Conservation (phyloP, 2,797 vertebrate genomes). For the Urocyon cinereoargenteus region DNA sequence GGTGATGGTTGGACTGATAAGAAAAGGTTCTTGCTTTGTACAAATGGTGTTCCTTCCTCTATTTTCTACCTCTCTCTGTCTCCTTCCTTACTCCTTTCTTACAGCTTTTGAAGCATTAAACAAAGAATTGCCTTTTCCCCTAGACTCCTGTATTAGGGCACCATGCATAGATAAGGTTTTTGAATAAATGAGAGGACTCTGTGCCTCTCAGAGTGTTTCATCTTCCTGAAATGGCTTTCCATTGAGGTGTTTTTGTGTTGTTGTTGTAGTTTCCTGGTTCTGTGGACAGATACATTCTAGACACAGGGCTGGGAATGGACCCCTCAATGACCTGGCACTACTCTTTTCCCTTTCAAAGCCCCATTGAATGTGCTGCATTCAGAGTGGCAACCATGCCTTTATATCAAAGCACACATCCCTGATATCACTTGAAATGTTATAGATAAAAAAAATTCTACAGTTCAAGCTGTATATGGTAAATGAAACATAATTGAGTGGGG, state of each 20-base stretch:
- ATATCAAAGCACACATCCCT: neutral
- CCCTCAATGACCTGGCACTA: neutral
- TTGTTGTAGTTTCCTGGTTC: neutral
- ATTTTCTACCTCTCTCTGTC: neutral
- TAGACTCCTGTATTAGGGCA: neutral
- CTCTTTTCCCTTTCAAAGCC: neutral
- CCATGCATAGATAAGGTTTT: neutral
- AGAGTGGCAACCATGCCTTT: neutral
- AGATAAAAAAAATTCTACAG: neutral
- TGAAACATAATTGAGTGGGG: neutral
- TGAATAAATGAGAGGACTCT: neutral
- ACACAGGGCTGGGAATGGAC: neutral
- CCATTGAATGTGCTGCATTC: neutral
- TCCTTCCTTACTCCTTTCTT: neutral
- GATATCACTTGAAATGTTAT: neutral
- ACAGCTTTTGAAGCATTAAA: constrained; percentile 34
- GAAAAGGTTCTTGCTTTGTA: neutral
- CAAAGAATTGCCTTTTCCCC: constrained; percentile 25
- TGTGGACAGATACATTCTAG: neutral
- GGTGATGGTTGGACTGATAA: neutral
- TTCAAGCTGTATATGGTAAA: neutral
- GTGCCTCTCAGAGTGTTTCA: neutral
- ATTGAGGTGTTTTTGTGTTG: neutral
- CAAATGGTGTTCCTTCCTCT: constrained; percentile 2
- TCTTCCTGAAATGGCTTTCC: neutral